Percentiles rank a stretch among this genome's conserved stretches.
Conservation (phyloP, 2,113 vertebrate genomes). For the Psittacula cyanocephala region DNA sequence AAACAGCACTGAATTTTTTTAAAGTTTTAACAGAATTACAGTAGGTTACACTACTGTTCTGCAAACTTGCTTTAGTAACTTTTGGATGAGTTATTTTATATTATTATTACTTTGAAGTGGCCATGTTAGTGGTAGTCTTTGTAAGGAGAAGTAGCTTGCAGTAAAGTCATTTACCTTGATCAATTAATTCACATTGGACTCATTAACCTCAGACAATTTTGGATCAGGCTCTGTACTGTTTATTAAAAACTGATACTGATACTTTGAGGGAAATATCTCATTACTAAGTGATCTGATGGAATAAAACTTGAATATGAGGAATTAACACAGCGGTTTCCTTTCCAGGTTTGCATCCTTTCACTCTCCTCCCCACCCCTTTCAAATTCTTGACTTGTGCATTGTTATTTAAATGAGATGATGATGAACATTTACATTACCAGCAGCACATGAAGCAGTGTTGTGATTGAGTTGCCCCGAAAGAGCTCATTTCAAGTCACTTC, state of each 20-base stretch:
- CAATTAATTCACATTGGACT: not conserved
- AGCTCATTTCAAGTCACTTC: not conserved
- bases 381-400: not conserved
- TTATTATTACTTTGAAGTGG: not conserved
- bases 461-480: not conserved
- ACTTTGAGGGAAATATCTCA: not conserved
- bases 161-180: slow-evolving; percentile 8
- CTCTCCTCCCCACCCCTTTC: not conserved
- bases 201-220: not conserved
- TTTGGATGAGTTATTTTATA: not conserved
- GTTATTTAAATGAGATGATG: not conserved
- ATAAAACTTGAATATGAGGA: not conserved
- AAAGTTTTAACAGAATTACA: not conserved
- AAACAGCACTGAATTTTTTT: not conserved
- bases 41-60: not conserved
- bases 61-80: not conserved
- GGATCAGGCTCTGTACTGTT: not conserved
- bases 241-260: not conserved
- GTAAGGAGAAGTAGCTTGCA: not conserved
- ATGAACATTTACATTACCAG: not conserved
- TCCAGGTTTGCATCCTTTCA: not conserved
- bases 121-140: not conserved
- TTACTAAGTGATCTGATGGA: not conserved
- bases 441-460: not conserved
- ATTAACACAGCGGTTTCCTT: not conserved